phyloP scores from a whole-genome alignment of 2,888 invertebrate species.

The Drosophila infuscata region DNA sequence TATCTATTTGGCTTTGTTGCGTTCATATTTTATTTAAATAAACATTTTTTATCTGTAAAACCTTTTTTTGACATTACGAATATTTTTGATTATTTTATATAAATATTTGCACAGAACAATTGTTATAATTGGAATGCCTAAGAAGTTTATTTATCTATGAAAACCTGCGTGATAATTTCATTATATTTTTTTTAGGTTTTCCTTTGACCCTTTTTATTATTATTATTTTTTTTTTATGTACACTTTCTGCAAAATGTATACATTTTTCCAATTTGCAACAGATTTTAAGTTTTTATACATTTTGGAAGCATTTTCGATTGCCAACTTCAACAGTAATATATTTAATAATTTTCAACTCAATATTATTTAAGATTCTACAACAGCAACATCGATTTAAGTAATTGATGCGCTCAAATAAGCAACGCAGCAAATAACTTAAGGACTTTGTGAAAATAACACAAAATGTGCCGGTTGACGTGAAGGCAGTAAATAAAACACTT shows the following conservation, averaged over 20 bases:
- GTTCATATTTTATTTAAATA: background rate
- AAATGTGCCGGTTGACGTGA: conserved; percentile 61
- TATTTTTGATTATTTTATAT: background rate
- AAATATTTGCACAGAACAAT: background rate
- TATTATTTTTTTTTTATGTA: no score
- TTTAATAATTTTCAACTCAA: background rate
- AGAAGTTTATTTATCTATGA: background rate
- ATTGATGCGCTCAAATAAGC: conserved; percentile 14
- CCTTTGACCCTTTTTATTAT: no score
- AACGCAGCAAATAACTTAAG: conserved; percentile 35
- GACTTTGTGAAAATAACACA: conserved; percentile 28
- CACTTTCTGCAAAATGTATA: no score
- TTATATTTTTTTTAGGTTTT: background rate
- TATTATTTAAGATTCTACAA: background rate
- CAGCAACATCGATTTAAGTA: conserved; percentile 9
- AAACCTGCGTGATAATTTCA: background rate
- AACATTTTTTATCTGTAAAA: background rate
- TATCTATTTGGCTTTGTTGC: background rate
- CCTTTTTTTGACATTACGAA: background rate
- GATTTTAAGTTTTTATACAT: no score
- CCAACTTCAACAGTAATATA: no score
- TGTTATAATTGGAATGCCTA: background rate
- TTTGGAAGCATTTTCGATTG: no score
- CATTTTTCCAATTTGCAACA: no score
- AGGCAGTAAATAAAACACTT: conserved; percentile 12